These are phyloP conservation scores for Spea hammondii DNA, from an alignment of 2,797 vertebrate genomes.

Conservation along the genomic window DNA sequence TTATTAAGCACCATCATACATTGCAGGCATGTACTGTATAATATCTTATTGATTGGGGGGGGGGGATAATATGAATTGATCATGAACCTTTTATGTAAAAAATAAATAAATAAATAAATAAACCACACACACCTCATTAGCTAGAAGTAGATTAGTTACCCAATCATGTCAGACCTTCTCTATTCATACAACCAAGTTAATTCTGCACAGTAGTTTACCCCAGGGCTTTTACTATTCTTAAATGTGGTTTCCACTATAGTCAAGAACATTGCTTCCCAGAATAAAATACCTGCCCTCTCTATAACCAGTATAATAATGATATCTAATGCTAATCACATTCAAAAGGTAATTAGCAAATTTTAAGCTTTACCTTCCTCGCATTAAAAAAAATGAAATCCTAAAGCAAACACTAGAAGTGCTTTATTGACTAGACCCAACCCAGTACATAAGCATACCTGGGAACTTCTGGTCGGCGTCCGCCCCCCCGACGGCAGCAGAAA, in stretches of 20 bases:
- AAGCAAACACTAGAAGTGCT: too few relatives aligned
- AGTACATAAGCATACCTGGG: background rate
- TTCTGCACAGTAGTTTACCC: background rate
- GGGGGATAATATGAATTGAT: too few relatives aligned
- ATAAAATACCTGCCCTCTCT: constrained; percentile 7
- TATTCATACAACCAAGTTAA: constrained; percentile 3
- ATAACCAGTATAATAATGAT: constrained; percentile 2
- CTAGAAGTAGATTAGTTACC: too few relatives aligned
- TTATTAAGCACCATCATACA: too few relatives aligned
- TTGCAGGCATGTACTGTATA: too few relatives aligned
- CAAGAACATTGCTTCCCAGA: background rate
- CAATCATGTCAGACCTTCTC: background rate
- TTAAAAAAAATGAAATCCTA: too few relatives aligned
- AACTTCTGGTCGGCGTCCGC: too few relatives aligned
- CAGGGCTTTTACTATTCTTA: background rate
- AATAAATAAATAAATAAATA: too few relatives aligned
- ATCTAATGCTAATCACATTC: constrained; percentile 13
- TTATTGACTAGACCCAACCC: background rate
- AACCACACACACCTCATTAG: too few relatives aligned
- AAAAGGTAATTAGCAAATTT: background rate
- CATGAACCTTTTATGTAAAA: too few relatives aligned
- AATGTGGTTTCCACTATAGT: constrained; percentile 15
- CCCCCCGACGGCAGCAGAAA: too few relatives aligned
- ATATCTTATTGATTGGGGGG: too few relatives aligned
- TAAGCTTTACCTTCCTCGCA: background rate